A percentile compares a stretch with the other conserved stretches of the same genome.
Evolutionary conservation across 1,140 invertebrate genomes (phyloP).

Genomic region (Anagrus nilaparvatae): DNA sequence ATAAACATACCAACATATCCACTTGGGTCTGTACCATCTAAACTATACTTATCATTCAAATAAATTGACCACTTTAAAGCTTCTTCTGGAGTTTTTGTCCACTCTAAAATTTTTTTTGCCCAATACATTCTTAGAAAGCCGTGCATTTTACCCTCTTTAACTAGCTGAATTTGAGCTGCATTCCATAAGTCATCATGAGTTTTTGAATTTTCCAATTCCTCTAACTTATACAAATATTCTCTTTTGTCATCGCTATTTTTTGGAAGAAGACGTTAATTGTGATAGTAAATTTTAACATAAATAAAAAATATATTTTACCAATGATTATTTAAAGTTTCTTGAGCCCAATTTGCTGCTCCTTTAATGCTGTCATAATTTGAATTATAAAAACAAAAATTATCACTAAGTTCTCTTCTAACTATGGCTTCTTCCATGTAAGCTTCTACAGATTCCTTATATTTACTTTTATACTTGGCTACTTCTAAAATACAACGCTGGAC

Average conservation of each 20-base stretch:
- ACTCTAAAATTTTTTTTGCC: slow-evolving; percentile 88
- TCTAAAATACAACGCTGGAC: slow-evolving; percentile 70
- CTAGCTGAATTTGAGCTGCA: slow-evolving; percentile 73
- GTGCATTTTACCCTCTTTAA: slow-evolving; percentile 81
- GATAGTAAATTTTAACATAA: too few relatives aligned
- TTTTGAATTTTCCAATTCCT: slow-evolving; percentile 65
- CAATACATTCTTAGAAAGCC: slow-evolving; percentile 91
- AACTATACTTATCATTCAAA: slow-evolving; percentile 77
- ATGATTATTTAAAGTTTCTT: slow-evolving; percentile 67
- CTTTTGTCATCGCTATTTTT: slow-evolving; percentile 61
- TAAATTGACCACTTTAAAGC: slow-evolving; percentile 69
- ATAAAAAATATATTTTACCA: slow-evolving; percentile 41
- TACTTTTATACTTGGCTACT: slow-evolving; percentile 53
- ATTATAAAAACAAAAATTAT: slow-evolving; percentile 89
- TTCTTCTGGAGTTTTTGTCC: slow-evolving; percentile 67
- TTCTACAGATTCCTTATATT: slow-evolving; percentile 59
- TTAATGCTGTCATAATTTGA: slow-evolving; percentile 73
- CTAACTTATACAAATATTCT: slow-evolving; percentile 58
- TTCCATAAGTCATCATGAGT: slow-evolving; percentile 91
- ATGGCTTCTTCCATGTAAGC: slow-evolving; percentile 80
- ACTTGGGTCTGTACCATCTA: slow-evolving; percentile 84
- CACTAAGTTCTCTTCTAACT: slow-evolving; percentile 73
- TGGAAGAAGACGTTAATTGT: slow-evolving; percentile 8
- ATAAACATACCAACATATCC: slow-evolving; percentile 71
- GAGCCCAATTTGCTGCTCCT: slow-evolving; percentile 73